Evolutionary conservation across 1,140 invertebrate genomes (phyloP), one percentile per base, ranked within the genome.

Genomic region (Cecropterus lyciades): DNA sequence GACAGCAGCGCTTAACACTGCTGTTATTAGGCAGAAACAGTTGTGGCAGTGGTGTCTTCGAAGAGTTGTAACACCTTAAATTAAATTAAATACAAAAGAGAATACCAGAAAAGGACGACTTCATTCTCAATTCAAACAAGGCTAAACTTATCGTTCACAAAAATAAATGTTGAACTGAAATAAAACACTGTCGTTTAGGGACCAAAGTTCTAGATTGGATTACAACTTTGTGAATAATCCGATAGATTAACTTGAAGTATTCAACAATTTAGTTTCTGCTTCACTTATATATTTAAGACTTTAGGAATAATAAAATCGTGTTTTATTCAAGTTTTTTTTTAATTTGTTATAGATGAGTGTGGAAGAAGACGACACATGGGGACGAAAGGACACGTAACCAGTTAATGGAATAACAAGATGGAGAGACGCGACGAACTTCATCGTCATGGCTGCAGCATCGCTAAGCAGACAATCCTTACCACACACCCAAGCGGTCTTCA

Each of bases 401-500:
- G 53, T 52, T 75, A 72, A 77, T 69, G 73, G 70, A 73, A 14
- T 72, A 73, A 71, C 48, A 76, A 51, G 49, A 89, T 89, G 89
- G 87, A 91, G 75, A 77, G 85, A 62, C 73, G 86, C 15, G 86
- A 91, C 27, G 87, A 89, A 43, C 30, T 88, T 46, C 85, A 86
- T 55, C 76, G 79, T 0, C 85, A 89, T 30, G 82, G 84, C 60
- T 91, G 89, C 77, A 89, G 84, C 67, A 85, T 90, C 37, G 87
- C 89, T n/a, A 92, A 92, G 71, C 89, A 92, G 75, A 92, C 89
- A 15, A 89, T 92, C 14, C 76, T 92, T 2, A 92, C 89, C 1
- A 89, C 87, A 0, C 87, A 91, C 20, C 87, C 89, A 0, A 89
- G 87, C 51, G 89, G 89, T 6, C 65, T 92, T 1, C 89, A 89